phyloP scores from a whole-genome alignment of 1,140 invertebrate genomes.

The Nephila pilipes region DNA sequence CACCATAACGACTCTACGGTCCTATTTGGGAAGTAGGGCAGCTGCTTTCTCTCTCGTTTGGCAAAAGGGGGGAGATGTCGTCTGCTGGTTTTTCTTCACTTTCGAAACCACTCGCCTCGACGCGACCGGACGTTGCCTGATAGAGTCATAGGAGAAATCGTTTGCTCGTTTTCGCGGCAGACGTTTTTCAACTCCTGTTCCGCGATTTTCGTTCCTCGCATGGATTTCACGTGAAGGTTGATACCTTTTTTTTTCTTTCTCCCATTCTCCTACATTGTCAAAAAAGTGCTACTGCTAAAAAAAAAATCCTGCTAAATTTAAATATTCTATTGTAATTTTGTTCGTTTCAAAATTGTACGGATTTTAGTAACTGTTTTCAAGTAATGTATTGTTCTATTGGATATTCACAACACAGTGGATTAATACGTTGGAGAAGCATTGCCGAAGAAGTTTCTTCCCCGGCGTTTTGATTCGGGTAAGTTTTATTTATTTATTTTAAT shows the following conservation, averaged over 20 bases:
- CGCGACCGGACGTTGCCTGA: neutral
- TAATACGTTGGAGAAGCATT: too few species aligned
- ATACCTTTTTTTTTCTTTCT: neutral
- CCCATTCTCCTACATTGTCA: too few species aligned
- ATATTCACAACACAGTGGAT: neutral
- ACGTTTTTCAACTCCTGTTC: neutral
- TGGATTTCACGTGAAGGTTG: conserved; percentile 25
- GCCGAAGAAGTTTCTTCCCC: too few species aligned
- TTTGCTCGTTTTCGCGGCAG: neutral
- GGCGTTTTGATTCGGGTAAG: too few species aligned
- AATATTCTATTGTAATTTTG: too few species aligned
- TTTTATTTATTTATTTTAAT: too few species aligned
- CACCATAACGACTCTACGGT: neutral
- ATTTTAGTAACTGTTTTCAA: neutral
- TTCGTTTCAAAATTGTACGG: neutral
- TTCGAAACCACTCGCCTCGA: conserved; percentile 36
- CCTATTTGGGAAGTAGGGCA: conserved; percentile 69
- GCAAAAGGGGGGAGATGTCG: conserved; percentile 52
- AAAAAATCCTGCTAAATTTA: too few species aligned
- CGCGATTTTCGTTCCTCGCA: neutral
- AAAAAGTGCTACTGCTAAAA: too few species aligned
- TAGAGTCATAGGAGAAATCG: neutral
- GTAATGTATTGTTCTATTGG: neutral
- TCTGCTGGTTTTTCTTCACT: conserved; percentile 58
- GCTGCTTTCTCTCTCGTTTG: conserved; percentile 53